phyloP scores from a whole-genome alignment of 2,113 vertebrate genomes.

The Xiphorhynchus elegans region DNA sequence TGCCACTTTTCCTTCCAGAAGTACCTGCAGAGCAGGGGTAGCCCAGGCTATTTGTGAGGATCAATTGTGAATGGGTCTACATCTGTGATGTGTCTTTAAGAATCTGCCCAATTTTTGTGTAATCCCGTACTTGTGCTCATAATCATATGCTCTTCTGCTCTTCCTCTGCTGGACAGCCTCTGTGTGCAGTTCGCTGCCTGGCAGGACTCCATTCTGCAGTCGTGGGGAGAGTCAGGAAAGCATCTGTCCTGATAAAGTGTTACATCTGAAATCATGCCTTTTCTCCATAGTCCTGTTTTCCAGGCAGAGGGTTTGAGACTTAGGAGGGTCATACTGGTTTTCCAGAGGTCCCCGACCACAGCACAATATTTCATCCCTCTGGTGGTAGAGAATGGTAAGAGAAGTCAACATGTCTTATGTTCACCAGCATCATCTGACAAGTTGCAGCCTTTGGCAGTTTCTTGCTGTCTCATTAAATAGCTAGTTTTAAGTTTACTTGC shows the following conservation, averaged over 20 bases:
- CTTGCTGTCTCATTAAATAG: not conserved
- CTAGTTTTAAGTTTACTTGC: not conserved
- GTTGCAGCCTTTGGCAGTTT: not conserved
- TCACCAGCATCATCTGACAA: not conserved
- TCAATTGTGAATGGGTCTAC: not conserved
- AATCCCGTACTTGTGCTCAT: not conserved
- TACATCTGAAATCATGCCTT: not conserved
- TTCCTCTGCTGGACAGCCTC: not conserved
- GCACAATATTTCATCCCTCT: not conserved
- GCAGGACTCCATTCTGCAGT: not conserved
- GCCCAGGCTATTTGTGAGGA: not conserved
- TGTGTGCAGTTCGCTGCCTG: accelerated
- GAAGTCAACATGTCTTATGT: not conserved
- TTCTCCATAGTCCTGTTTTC: not conserved
- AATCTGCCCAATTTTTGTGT: not conserved
- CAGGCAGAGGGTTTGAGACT: not conserved
- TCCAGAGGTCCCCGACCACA: not conserved
- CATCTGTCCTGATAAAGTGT: not conserved
- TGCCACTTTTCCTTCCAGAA: not conserved
- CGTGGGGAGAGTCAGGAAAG: not conserved
- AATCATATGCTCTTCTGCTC: not conserved
- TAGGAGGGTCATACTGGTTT: not conserved
- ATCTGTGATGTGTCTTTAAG: not conserved
- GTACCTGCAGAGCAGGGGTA: not conserved
- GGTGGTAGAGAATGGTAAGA: not conserved